Conservation (phyloP, 1,140 invertebrate species). For the Rhagoletis zephyria region DNA sequence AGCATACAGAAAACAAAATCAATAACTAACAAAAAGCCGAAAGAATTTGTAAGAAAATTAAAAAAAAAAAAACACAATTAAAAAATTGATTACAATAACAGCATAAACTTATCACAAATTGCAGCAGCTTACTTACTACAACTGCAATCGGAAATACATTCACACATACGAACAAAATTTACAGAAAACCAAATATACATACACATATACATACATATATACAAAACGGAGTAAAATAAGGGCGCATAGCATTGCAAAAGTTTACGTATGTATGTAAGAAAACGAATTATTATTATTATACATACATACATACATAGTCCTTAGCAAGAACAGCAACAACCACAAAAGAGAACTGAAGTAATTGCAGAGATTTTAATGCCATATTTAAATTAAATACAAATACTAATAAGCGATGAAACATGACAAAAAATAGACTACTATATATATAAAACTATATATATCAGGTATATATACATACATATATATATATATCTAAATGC, state of each 20-base stretch:
- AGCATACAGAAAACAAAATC: conserved; percentile 31
- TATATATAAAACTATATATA: conserved; percentile 49
- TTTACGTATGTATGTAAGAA: conserved; percentile 11
- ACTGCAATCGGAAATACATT: conserved; percentile 52
- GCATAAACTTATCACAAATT: conserved; percentile 34
- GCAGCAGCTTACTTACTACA: neutral
- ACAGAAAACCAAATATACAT: conserved; percentile 45
- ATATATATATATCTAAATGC: conserved; percentile 12
- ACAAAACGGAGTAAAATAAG: conserved; percentile 37
- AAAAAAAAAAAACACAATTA: conserved; percentile 28
- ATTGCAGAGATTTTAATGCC: conserved; percentile 57
- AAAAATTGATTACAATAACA: conserved; percentile 54
- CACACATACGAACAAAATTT: conserved; percentile 55
- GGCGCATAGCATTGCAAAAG: conserved; percentile 5
- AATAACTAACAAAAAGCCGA: conserved; percentile 7
- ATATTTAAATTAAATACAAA: conserved; percentile 55
- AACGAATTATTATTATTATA: conserved; percentile 46
- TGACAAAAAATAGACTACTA: conserved; percentile 40
- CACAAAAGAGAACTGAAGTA: conserved; percentile 57
- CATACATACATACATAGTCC: neutral
- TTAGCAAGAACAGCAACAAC: conserved; percentile 34
- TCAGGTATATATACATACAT: neutral
- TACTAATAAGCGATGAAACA: conserved; percentile 25
- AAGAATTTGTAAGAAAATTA: conserved; percentile 26
- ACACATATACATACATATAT: conserved; percentile 14